These are phyloP conservation scores for Crossaster papposus DNA, from an alignment of 53 echinoderm and acorn worm species.

Conservation along the genomic window DNA sequence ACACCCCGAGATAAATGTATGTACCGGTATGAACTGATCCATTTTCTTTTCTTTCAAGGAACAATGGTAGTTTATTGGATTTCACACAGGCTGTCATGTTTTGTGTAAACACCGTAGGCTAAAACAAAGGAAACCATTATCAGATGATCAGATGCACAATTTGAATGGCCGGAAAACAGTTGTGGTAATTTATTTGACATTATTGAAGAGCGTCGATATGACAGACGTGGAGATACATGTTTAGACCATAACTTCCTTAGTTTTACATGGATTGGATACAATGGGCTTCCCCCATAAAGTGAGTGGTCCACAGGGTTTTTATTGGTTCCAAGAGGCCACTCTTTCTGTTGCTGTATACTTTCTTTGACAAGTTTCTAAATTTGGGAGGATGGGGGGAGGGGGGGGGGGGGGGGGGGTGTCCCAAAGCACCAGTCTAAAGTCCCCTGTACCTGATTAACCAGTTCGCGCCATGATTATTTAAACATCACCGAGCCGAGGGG, in stretches of 20 bases:
- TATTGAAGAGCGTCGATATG: background rate
- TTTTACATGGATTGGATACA: background rate
- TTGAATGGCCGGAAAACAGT: background rate
- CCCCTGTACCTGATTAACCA: too few relatives aligned
- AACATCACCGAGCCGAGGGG: too few relatives aligned
- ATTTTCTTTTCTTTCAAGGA: background rate
- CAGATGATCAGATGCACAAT: background rate
- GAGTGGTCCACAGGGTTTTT: too few relatives aligned
- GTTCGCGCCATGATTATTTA: too few relatives aligned
- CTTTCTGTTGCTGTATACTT: too few relatives aligned
- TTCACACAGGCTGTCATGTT: background rate
- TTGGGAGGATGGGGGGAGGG: too few relatives aligned
- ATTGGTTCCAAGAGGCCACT: too few relatives aligned
- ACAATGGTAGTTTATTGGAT: background rate
- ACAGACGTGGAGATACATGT: background rate
- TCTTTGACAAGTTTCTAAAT: too few relatives aligned
- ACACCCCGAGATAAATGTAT: background rate
- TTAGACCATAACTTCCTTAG: background rate
- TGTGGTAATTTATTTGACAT: background rate
- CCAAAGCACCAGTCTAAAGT: too few relatives aligned
- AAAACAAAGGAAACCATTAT: constrained; percentile 13
- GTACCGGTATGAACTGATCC: background rate
- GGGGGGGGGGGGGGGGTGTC: too few relatives aligned
- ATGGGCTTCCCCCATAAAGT: background rate
- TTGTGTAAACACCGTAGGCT: constrained; percentile 3